Percentiles rank a stretch among this genome's conserved stretches.
Conservation (phyloP, 1,140 invertebrate genomes). For the Trachymyrmex septentrionalis region DNA sequence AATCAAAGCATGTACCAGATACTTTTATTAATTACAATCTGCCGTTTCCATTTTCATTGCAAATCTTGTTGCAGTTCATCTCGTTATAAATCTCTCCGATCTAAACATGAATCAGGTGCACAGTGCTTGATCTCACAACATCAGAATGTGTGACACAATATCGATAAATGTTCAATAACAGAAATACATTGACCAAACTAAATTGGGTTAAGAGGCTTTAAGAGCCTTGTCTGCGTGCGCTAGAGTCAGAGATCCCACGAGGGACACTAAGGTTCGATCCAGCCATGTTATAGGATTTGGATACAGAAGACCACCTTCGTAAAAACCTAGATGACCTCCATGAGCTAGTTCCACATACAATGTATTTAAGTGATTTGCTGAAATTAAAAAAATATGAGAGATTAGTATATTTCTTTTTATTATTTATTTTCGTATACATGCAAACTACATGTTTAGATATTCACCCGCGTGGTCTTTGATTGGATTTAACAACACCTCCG, state of each 20-base stretch:
- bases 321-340: constrained; percentile 97
- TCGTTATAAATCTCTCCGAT: not conserved
- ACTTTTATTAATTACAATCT: constrained; percentile 41
- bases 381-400: constrained; percentile 76
- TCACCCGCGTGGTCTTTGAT: constrained; percentile 92
- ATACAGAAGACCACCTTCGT: constrained; percentile 94
- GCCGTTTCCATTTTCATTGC: constrained; percentile 6
- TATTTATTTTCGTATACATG: not conserved
- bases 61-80: not conserved
- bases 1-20: constrained; percentile 7
- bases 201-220: constrained; percentile 80
- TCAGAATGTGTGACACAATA: constrained; percentile 30
- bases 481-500: constrained; percentile 90
- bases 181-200: constrained; percentile 32
- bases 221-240: constrained; percentile 86
- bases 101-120: constrained; percentile 13
- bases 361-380: constrained; percentile 90
- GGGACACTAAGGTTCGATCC: constrained; percentile 92
- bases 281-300: constrained; percentile 96
- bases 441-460: constrained; percentile 75
- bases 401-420: constrained; percentile 4
- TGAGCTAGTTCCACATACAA: constrained; percentile 94
- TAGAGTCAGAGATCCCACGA: constrained; percentile 90
- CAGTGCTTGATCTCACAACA: constrained; percentile 36
- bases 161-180: constrained; percentile 9